These are phyloP conservation scores for Lordiphosa collinella DNA, from an alignment of 1,140 invertebrate species.

Conservation along the genomic window DNA sequence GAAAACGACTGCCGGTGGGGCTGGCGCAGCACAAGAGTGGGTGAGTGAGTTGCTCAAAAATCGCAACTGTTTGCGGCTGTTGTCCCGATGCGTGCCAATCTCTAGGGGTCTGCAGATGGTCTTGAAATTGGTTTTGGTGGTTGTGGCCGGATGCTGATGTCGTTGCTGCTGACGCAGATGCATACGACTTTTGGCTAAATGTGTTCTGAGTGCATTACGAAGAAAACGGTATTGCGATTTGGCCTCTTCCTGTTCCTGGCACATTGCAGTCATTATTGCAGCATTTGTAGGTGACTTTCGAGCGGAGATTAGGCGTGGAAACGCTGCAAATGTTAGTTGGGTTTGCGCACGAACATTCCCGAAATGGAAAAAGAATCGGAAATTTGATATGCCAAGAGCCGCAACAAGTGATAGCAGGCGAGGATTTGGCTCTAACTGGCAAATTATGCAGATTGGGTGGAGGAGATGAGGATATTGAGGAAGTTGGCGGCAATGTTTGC, in stretches of 20 bases:
- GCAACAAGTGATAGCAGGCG: constrained; percentile 58
- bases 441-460: constrained; percentile 61
- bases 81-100: constrained; percentile 68
- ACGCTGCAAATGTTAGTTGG: constrained; percentile 47
- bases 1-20: constrained; percentile 6
- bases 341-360: constrained; percentile 28
- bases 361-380: constrained; percentile 48
- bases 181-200: constrained; percentile 19
- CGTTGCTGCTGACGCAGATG: constrained; percentile 54
- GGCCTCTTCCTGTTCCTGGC: constrained; percentile 10
- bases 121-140: constrained; percentile 33
- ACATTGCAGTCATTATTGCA: constrained; percentile 56
- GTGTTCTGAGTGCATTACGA: constrained; percentile 68
- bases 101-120: constrained; percentile 30
- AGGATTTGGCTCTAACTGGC: constrained; percentile 27
- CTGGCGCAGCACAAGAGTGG: background rate
- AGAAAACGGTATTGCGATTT: constrained; percentile 63
- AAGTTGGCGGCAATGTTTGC: constrained; percentile 48
- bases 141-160: constrained; percentile 35
- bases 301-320: constrained; percentile 66
- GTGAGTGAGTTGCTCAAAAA: constrained; percentile 33
- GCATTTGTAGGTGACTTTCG: constrained; percentile 54
- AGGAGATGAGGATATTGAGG: constrained; percentile 38
- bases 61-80: constrained; percentile 59
- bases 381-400: constrained; percentile 54